A percentile compares a stretch with the other conserved stretches of the same genome.
Conservation (phyloP, 2,797 vertebrate species). For the Siniperca undulata region DNA sequence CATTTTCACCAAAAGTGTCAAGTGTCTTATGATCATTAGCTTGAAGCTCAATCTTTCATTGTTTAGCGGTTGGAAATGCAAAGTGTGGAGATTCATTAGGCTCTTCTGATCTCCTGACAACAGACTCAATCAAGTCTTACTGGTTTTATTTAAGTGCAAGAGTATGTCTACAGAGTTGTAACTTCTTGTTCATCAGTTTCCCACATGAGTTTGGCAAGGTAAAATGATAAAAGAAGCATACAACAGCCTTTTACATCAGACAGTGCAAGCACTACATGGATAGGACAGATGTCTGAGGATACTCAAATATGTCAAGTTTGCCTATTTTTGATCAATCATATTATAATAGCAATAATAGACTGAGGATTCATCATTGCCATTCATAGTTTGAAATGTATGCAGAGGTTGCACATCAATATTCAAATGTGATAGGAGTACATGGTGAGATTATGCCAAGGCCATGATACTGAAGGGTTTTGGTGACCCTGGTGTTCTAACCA, state of each 20-base stretch:
- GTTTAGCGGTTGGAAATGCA: not conserved
- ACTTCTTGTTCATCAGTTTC: not conserved
- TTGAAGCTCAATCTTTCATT: not conserved
- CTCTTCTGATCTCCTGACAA: not conserved
- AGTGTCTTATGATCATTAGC: constrained; percentile 8
- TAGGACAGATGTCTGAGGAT: not conserved
- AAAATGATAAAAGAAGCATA: not conserved
- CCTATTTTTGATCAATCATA: not conserved
- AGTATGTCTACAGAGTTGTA: not conserved
- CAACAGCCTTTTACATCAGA: not conserved
- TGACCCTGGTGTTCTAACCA: constrained; percentile 27
- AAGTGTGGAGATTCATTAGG: not conserved
- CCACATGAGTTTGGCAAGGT: not conserved
- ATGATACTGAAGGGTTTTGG: not conserved
- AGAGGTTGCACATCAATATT: constrained; percentile 23
- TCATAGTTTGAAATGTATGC: not conserved
- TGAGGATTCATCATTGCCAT: not conserved
- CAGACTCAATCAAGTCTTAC: not conserved
- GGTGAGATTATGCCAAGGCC: not conserved
- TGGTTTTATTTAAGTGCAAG: not conserved
- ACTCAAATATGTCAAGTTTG: not conserved
- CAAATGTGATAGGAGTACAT: not conserved
- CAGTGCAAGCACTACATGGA: not conserved
- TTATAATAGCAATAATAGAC: too few relatives aligned
- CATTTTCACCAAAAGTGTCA: not conserved